Evolutionary conservation across 2,797 vertebrate species (phyloP).

Genomic region (Sebastiscus tertius): DNA sequence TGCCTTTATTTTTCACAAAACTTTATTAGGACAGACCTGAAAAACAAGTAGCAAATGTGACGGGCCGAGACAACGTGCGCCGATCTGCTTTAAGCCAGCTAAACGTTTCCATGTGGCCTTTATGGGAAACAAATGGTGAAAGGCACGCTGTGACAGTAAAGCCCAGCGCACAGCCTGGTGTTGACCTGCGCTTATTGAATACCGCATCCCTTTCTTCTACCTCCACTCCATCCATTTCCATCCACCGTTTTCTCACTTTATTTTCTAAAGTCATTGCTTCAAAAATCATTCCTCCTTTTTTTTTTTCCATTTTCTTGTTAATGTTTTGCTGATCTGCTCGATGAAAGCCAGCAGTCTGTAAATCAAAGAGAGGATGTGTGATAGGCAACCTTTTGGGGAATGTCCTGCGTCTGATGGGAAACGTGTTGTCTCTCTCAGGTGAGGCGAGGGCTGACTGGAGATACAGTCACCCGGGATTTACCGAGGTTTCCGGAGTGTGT

Average conservation of each 20-base stretch:
- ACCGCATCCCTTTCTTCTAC: slow-evolving; percentile 67
- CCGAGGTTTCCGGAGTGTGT: slow-evolving; percentile 48
- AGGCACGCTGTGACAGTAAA: slow-evolving; percentile 84
- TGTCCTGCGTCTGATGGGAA: slow-evolving; percentile 35
- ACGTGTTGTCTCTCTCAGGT: slow-evolving; percentile 20
- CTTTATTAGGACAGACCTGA: slow-evolving; percentile 72
- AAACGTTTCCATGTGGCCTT: slow-evolving; percentile 93
- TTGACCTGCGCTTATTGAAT: slow-evolving; percentile 84
- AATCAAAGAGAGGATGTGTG: slow-evolving; percentile 32
- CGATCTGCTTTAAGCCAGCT: slow-evolving; percentile 84
- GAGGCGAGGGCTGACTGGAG: slow-evolving; percentile 27
- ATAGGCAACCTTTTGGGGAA: slow-evolving; percentile 34
- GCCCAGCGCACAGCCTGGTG: slow-evolving; percentile 72
- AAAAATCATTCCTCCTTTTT: background rate
- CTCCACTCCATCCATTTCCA: slow-evolving; percentile 40
- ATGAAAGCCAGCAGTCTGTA: slow-evolving; percentile 6
- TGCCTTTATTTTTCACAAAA: slow-evolving; percentile 55
- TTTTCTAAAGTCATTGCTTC: slow-evolving; percentile 20
- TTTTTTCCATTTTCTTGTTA: slow-evolving; percentile 63
- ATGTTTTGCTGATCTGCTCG: slow-evolving; percentile 77
- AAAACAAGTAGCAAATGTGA: slow-evolving; percentile 89
- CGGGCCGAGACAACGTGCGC: slow-evolving; percentile 76
- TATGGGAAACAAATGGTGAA: slow-evolving; percentile 92
- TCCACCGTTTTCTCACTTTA: slow-evolving; percentile 21
- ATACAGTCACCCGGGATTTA: slow-evolving; percentile 42